A percentile compares a stretch with the other conserved stretches of the same genome.
These are phyloP conservation scores for Cassiopea xamachana DNA, from an alignment of 30 jellyfish, hydroid and myxozoan genomes.

Conservation along the genomic window DNA sequence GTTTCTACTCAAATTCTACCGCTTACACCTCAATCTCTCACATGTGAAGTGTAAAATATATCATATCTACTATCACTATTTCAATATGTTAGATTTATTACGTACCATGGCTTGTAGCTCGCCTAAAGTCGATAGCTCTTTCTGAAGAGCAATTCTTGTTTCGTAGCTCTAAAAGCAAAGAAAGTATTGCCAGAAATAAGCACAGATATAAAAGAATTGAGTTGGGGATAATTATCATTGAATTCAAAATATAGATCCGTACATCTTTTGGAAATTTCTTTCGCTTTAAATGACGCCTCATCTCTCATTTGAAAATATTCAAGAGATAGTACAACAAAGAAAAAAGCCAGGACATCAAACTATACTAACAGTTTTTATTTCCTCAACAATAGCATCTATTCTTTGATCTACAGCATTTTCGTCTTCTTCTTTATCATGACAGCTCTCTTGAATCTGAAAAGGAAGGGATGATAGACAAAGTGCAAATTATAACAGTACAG, in stretches of 20 bases:
- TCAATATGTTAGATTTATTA: background rate
- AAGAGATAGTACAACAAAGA: background rate
- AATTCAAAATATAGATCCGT: no score
- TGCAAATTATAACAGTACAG: background rate
- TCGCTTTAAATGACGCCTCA: no score
- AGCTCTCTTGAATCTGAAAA: slow-evolving; percentile 43
- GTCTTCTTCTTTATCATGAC: slow-evolving; percentile 14
- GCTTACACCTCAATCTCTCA: no score
- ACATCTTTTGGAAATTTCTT: no score
- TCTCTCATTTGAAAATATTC: no score
- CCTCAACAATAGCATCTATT: background rate
- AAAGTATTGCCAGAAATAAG: background rate
- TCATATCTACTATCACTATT: background rate
- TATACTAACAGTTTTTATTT: background rate
- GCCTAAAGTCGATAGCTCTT: background rate
- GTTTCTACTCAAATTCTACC: no score
- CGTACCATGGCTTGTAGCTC: background rate
- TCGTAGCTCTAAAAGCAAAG: background rate
- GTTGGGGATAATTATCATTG: no score
- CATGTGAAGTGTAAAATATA: no score
- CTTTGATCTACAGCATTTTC: slow-evolving; percentile 37
- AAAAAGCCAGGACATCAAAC: background rate
- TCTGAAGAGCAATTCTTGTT: background rate
- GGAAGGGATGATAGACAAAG: background rate
- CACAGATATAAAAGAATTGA: background rate